Evolutionary conservation across 23 tunicate genomes (phyloP).

Genomic region (Phallusia fumigata): DNA sequence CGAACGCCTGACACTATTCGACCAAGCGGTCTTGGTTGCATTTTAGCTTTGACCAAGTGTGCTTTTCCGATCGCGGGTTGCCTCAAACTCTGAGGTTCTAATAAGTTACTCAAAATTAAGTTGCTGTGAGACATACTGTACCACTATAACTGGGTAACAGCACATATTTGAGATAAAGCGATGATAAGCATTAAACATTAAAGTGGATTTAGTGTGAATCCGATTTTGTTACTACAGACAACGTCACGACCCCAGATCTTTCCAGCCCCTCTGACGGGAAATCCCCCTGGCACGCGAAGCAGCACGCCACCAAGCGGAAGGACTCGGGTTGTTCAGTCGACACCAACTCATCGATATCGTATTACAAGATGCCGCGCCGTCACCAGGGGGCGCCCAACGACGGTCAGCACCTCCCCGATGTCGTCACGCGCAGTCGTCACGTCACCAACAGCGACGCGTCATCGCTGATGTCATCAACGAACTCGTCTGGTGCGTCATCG

Average conservation of each 20-base stretch:
- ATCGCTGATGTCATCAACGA: slow-evolving; percentile 65
- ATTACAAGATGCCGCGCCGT: slow-evolving; percentile 40
- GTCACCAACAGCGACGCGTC: slow-evolving; percentile 39
- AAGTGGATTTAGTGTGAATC: no score
- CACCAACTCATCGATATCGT: slow-evolving; percentile 52
- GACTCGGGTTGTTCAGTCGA: slow-evolving; percentile 69
- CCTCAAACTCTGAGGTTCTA: no score
- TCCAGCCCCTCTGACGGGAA: slow-evolving; percentile 8
- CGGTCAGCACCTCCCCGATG: slow-evolving; percentile 22
- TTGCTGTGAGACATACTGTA: no score
- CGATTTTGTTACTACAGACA: no score
- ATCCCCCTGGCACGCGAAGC: slow-evolving; percentile 36
- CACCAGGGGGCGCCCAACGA: slow-evolving; percentile 8
- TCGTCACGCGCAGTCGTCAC: slow-evolving; percentile 27
- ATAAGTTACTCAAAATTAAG: no score
- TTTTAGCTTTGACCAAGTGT: no score
- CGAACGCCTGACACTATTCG: no score
- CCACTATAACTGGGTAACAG: no score
- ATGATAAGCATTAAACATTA: no score
- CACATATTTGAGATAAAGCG: no score
- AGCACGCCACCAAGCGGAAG: slow-evolving; percentile 21
- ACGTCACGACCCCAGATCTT: background rate
- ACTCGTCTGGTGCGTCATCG: slow-evolving; percentile 51
- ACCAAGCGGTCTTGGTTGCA: no score
- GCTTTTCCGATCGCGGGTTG: no score